A percentile compares a stretch with the other conserved stretches of the same genome.
Conservation (phyloP, 2,888 invertebrate genomes). For the Dolichopus griseipennis region DNA sequence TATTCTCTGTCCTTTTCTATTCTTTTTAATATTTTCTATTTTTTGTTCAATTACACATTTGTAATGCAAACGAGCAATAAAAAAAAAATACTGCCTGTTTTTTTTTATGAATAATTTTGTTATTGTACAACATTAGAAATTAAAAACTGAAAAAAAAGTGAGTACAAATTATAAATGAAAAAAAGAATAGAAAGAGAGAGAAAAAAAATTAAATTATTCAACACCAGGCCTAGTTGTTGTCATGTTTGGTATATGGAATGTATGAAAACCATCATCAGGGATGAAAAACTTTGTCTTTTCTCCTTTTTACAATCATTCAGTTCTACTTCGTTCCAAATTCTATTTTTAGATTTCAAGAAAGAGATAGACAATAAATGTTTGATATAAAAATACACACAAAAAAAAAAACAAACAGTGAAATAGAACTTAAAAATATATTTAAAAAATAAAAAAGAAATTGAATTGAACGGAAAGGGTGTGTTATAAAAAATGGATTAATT, state of each 20-base stretch:
- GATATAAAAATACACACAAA: background rate
- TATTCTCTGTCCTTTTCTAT: background rate
- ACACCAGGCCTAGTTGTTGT: background rate
- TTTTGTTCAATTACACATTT: background rate
- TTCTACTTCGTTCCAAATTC: background rate
- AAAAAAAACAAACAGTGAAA: no score
- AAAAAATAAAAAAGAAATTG: no score
- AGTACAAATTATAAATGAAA: background rate
- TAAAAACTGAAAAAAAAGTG: background rate
- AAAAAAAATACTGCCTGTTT: no score
- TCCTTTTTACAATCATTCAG: background rate
- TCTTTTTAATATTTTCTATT: background rate
- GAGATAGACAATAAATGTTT: background rate
- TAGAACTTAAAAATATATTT: background rate
- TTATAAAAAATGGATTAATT: background rate
- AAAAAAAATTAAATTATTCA: constrained; percentile 2
- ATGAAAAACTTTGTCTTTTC: background rate
- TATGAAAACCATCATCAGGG: background rate
- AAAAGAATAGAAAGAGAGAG: background rate
- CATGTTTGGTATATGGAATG: background rate
- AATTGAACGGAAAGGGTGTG: background rate
- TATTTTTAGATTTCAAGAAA: background rate
- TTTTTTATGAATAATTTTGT: no score
- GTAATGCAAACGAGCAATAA: background rate
- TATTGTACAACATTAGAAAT: constrained; percentile 3